These are phyloP conservation scores for Microcaecilia unicolor DNA, from an alignment of 2,797 vertebrate genomes.

Conservation along the genomic window DNA sequence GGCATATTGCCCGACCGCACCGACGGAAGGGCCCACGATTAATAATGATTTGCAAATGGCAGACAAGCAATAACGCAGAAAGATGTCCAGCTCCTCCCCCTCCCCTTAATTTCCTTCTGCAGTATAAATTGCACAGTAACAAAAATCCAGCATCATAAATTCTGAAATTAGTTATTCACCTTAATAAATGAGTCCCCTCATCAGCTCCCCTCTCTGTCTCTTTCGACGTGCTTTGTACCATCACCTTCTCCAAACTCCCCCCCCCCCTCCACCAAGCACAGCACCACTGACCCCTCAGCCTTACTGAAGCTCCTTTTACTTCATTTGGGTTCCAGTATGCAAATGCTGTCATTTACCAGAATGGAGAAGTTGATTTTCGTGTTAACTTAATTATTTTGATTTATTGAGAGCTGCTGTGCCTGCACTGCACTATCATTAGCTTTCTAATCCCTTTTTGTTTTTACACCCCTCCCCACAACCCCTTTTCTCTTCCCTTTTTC, in stretches of 20 bases:
- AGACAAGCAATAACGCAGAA: slow-evolving; percentile 82
- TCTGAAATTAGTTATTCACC: slow-evolving; percentile 73
- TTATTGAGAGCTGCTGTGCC: slow-evolving; percentile 67
- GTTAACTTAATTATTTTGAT: slow-evolving; percentile 84
- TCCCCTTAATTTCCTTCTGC: slow-evolving; percentile 69
- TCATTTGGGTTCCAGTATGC: slow-evolving; percentile 57
- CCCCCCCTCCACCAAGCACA: background rate
- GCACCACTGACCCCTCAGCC: background rate
- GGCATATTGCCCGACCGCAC: slow-evolving; percentile 59
- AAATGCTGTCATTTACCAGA: slow-evolving; percentile 70
- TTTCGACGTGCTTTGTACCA: background rate
- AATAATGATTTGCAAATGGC: slow-evolving; percentile 92
- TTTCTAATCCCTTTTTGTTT: slow-evolving; percentile 32
- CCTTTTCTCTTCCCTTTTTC: slow-evolving; percentile 26
- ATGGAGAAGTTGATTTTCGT: slow-evolving; percentile 64
- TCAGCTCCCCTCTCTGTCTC: background rate
- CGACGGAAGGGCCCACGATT: slow-evolving; percentile 68
- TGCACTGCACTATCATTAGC: slow-evolving; percentile 55
- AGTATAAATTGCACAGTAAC: slow-evolving; percentile 69
- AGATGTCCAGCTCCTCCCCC: slow-evolving; percentile 64
- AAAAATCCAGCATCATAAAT: slow-evolving; percentile 69
- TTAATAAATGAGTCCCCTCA: slow-evolving; percentile 58
- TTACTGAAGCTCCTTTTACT: slow-evolving; percentile 24
- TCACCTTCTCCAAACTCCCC: slow-evolving; percentile 1
- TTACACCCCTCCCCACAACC: slow-evolving; percentile 44